Percentiles rank a stretch among this genome's conserved stretches.
These are phyloP conservation scores for Melanotaenia pygmaea DNA, from an alignment of 2,797 vertebrate genomes.

Conservation along the genomic window DNA sequence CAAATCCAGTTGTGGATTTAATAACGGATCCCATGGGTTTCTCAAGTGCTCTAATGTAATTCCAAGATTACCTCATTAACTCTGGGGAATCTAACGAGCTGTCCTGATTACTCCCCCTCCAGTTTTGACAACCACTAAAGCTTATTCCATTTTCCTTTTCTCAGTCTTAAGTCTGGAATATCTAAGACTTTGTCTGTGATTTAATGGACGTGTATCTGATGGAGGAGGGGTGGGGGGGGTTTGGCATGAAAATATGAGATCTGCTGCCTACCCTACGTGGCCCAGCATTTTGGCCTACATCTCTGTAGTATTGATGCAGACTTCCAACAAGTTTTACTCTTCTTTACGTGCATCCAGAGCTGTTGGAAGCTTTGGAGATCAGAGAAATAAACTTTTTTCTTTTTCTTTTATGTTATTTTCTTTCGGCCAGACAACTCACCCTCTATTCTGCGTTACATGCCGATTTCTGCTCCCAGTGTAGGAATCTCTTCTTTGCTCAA, in stretches of 20 bases:
- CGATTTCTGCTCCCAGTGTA: slow-evolving; percentile 46
- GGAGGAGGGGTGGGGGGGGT: slow-evolving; percentile 24
- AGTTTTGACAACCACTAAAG: slow-evolving; percentile 4
- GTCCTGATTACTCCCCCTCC: not conserved
- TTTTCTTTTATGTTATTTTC: not conserved
- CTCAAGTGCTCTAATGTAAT: not conserved
- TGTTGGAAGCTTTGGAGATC: not conserved
- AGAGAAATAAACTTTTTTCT: not conserved
- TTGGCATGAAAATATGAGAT: slow-evolving; percentile 55
- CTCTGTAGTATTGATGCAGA: not conserved
- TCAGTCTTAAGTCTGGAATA: not conserved
- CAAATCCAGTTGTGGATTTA: slow-evolving; percentile 14
- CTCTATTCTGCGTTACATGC: slow-evolving; percentile 70
- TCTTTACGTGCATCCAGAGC: not conserved
- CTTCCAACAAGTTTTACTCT: not conserved
- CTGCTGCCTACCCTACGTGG: slow-evolving; percentile 60
- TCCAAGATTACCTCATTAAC: slow-evolving; percentile 1
- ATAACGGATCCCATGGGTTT: not conserved
- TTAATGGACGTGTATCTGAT: slow-evolving; percentile 42
- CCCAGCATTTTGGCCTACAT: slow-evolving; percentile 59
- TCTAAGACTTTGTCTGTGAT: slow-evolving; percentile 2
- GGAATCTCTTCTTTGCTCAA: slow-evolving; percentile 49
- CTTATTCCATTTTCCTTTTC: not conserved
- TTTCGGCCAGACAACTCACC: slow-evolving; percentile 65
- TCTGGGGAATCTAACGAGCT: slow-evolving; percentile 7